phyloP scores from a whole-genome alignment of 2,797 vertebrate genomes.

The Petrocephalus schoutedeni region DNA sequence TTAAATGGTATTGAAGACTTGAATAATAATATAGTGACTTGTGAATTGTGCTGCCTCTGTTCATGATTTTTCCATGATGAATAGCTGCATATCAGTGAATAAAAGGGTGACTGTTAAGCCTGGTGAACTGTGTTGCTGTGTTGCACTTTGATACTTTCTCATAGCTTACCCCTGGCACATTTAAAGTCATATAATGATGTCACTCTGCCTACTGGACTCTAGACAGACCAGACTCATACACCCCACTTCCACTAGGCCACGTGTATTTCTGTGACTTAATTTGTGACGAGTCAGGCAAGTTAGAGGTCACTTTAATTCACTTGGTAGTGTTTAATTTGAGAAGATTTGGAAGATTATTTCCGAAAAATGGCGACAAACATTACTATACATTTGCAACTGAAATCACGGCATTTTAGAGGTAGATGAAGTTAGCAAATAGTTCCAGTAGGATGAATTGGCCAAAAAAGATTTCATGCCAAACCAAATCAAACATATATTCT shows the following conservation, averaged over 20 bases:
- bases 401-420: not conserved
- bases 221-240: slow-evolving; percentile 35
- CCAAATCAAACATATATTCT: not conserved
- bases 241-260: slow-evolving; percentile 23
- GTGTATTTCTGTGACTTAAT: not conserved
- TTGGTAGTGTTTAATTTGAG: not conserved
- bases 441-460: not conserved
- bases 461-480: not conserved
- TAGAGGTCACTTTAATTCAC: slow-evolving; percentile 8
- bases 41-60: not conserved
- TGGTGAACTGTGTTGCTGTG: not conserved
- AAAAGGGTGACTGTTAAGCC: not conserved
- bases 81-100: not conserved
- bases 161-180: slow-evolving; percentile 11
- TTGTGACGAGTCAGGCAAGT: not conserved
- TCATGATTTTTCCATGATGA: not conserved
- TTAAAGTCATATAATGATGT: slow-evolving; percentile 24
- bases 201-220: slow-evolving; percentile 28
- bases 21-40: not conserved
- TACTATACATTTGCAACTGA: not conserved
- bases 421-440: not conserved
- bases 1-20: not conserved
- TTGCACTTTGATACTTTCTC: slow-evolving; percentile 37
- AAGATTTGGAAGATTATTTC: not conserved
- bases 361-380: not conserved